Base-by-base conservation (phyloP, 2,888 invertebrate genomes). In the Agriopis aurantiaria region DNA sequence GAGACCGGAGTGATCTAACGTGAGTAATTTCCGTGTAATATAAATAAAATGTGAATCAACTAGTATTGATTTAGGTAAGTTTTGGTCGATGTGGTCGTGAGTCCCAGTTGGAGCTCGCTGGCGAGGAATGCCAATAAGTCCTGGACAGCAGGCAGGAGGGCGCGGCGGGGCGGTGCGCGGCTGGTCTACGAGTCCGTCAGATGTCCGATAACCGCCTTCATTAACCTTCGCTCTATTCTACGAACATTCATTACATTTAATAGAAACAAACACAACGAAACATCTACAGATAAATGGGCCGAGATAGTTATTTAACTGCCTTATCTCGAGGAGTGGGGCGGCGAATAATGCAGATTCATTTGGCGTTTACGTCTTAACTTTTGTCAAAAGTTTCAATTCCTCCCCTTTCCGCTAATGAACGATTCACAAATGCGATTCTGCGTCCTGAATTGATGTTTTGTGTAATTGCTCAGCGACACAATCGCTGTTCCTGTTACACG, bases 301-400 rank as follows among this genome's bases (percentile, higher is more conserved):
- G 81, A 91, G 91, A 91, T 91, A 91, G 91, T 91, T 91, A 88
- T 92, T 91, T 91, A 91, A 91, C 91, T 90, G 91, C 88, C 87
- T 91, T 91, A 90, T 90, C 90, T 88, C 69, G 80, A 80, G 78
- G 80, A 82, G 81, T 78, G 49, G 8, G 82, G 80, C 80, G 81
- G 72, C 73, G 84, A 87, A 88, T 89, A 90, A 90, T 89, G 89
- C 89, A 85, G 89, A 89, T 91, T 90, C 88, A 87, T 90, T 90
- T 86, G 87, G 84, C 86, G 87, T 89, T 88, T 87, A 87, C 86
- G 85, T 88, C 88, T 88, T 87, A 89, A 90, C 88, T 92, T 91
- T 90, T 88, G 90, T 87, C 88, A 88, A 91, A 89, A 90, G 86
- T 89, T 90, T 85, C 85, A 82, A 85, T 85, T 82, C 82, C 84